Base-by-base conservation (phyloP, 92 coral and sea anemone genomes). In the Desmophyllum pertusum region DNA sequence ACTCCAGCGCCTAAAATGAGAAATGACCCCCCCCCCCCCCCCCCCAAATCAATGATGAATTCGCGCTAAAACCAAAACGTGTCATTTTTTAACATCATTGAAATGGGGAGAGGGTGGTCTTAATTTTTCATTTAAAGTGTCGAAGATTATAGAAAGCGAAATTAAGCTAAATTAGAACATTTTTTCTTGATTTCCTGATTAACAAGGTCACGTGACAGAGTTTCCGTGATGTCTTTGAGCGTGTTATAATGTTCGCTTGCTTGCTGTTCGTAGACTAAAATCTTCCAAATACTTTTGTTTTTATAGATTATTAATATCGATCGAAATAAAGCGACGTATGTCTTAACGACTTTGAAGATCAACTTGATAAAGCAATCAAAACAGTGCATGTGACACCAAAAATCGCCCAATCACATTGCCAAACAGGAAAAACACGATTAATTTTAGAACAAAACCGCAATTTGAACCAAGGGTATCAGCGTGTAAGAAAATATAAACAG, bases 401-500 rank as follows among this genome's bases (percentile, higher is more conserved):
- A 59, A 81, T 3, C 35, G 73, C 70, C 63, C 53, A 65, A 79
- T 83, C 80, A 75, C 74, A 30, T 18, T 61, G 70, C 41, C 46
- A 81, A 52, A 45, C 83, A 66, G 45, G 48, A 50, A 79, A 79
- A 78, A 64, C 39, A 64, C 35, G 41, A 59, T 64, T 29, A 79
- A 59, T 52, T 70, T 42, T 80, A 46, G 50, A 31, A 18, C 52
- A 40, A 37, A 78, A 80, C 84, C 76, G 50, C 84, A 80, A 79
- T 33, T 80, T 25, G 50, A 80, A 35, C 75, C 31, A 10, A 67
- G 45, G 67, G 76, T 50, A 70, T 80, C 75, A 80, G 52, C 46
- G 61, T 63, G 59, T 42, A 68, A 69, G 67, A 68, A 69, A 80
- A 80, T 68, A n/a, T 68, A 59, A 80, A 80, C 76, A 48, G 72